These are phyloP conservation scores for Sylvietta virens DNA, from an alignment of 2,113 vertebrate species.

Conservation along the genomic window DNA sequence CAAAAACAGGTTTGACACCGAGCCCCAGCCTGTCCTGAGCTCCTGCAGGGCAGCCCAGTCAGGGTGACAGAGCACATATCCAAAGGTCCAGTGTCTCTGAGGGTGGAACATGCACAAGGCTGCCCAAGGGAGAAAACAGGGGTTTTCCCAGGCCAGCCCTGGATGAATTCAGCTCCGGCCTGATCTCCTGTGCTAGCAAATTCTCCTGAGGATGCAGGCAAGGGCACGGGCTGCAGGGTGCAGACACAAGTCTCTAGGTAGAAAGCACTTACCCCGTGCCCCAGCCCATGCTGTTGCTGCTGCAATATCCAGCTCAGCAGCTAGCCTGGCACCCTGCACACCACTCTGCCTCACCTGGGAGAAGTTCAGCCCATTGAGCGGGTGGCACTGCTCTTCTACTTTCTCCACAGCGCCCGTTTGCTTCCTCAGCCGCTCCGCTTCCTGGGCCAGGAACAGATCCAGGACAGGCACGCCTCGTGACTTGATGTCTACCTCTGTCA, in stretches of 20 bases:
- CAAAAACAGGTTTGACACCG: not conserved
- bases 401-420: constrained; percentile 85
- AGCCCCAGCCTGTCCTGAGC: not conserved
- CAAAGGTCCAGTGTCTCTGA: not conserved
- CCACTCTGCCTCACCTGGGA: constrained; percentile 78
- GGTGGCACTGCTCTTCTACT: constrained; percentile 90
- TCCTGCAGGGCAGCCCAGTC: not conserved
- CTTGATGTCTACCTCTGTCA: constrained; percentile 85
- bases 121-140: not conserved
- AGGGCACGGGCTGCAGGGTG: not conserved
- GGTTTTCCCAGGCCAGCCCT: not conserved
- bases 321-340: not conserved
- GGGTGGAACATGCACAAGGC: not conserved
- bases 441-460: constrained; percentile 88
- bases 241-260: rapidly evolving
- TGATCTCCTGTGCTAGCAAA: not conserved
- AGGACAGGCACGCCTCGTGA: constrained; percentile 81
- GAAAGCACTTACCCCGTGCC: rapidly evolving
- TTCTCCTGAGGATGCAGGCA: not conserved
- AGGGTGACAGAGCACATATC: not conserved
- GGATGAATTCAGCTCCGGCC: not conserved
- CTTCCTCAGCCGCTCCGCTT: constrained; percentile 85
- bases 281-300: not conserved
- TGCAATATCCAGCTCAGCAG: not conserved
- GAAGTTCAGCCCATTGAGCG: constrained; percentile 87